Conservation (phyloP, 2,797 vertebrate genomes). For the Jordanella pulchra region DNA sequence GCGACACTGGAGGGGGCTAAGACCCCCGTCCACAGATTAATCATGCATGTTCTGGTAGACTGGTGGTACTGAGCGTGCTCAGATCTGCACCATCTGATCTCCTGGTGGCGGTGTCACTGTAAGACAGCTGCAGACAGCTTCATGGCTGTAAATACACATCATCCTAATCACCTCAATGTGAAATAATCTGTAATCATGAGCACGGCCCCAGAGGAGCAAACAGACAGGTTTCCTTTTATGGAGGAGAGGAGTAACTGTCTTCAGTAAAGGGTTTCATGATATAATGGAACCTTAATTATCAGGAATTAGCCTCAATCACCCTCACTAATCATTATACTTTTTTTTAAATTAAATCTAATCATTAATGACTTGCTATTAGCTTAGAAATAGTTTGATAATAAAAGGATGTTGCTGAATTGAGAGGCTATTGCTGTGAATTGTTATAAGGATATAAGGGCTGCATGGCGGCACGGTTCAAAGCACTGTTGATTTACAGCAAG, state of each 20-base stretch:
- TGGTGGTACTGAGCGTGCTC: neutral
- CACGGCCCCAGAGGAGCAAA: slow-evolving; percentile 1
- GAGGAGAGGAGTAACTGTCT: no score
- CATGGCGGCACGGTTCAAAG: no score
- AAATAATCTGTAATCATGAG: slow-evolving; percentile 39
- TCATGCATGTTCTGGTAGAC: slow-evolving; percentile 28
- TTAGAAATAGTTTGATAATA: neutral
- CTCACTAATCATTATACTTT: neutral
- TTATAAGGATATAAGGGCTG: neutral
- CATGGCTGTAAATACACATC: slow-evolving; percentile 19
- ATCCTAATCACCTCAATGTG: slow-evolving; percentile 38
- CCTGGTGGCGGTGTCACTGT: slow-evolving; percentile 16
- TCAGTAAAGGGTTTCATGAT: no score
- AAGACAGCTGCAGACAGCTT: slow-evolving; percentile 32
- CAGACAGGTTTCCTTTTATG: no score
- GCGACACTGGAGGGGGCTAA: slow-evolving; percentile 35
- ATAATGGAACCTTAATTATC: neutral
- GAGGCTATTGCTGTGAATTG: neutral
- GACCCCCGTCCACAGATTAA: slow-evolving; percentile 54
- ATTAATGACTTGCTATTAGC: neutral
- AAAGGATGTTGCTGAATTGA: neutral
- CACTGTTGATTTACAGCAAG: no score
- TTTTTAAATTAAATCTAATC: neutral
- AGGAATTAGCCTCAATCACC: neutral
- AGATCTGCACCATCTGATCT: slow-evolving; percentile 9